Evolutionary conservation across 2,113 vertebrate genomes (phyloP).

Genomic region (Gadus chalcogrammus): DNA sequence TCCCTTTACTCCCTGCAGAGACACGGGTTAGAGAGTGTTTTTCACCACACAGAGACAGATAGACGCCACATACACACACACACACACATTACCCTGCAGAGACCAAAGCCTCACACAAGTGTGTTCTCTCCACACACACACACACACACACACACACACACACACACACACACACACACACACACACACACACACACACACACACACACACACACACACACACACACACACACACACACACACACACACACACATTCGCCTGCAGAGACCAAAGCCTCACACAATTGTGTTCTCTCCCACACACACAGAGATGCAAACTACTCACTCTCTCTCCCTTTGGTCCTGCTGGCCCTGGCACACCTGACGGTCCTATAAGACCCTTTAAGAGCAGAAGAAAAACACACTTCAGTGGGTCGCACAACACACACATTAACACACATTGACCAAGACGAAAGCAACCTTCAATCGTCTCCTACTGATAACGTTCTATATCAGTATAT

Average conservation of each 20-base stretch:
- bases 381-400: conserved; percentile 52
- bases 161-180: not conserved
- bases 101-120: too few species aligned
- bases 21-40: not conserved
- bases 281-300: too few species aligned
- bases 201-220: not conserved
- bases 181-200: not conserved
- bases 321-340: conserved; percentile 98
- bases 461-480: too few species aligned
- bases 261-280: not conserved
- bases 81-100: not conserved
- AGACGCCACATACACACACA: too few species aligned
- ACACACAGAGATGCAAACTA: conserved; percentile 1
- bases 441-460: too few species aligned
- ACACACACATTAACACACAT: too few species aligned
- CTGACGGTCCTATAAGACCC: conserved; percentile 93
- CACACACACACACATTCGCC: too few species aligned
- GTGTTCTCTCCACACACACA: not conserved
- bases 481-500: conserved; percentile 44
- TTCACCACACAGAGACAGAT: too few species aligned
- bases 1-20: conserved; percentile 89
- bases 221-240: too few species aligned
- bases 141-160: not conserved
- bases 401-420: conserved; percentile 1
- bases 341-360: conserved; percentile 91